Conservation (phyloP, 2,113 vertebrate species). For the Meleagris gallopavo region DNA sequence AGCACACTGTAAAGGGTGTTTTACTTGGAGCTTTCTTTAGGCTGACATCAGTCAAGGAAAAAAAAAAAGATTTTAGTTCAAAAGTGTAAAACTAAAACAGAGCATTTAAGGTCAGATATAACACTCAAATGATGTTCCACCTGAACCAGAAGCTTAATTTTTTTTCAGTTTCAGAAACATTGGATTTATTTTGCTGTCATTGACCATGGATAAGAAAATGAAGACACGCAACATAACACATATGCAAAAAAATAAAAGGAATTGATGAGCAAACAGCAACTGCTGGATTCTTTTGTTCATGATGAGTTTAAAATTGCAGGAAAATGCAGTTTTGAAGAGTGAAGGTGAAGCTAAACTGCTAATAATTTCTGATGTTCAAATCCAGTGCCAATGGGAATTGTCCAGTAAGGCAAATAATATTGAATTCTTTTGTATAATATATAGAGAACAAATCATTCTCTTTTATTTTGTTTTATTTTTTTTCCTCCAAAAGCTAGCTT, state of each 20-base stretch:
- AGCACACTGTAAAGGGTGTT: slow-evolving; percentile 72
- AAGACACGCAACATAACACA: not conserved
- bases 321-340: not conserved
- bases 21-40: slow-evolving; percentile 67
- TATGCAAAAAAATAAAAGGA: not conserved
- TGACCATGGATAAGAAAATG: slow-evolving; percentile 53
- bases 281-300: not conserved
- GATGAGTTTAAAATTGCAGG: not conserved
- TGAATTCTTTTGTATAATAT: not conserved
- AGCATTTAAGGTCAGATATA: slow-evolving; percentile 52
- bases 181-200: slow-evolving; percentile 65
- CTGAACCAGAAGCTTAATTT: slow-evolving; percentile 35
- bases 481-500: slow-evolving; percentile 15
- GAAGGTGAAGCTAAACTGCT: not conserved
- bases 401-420: not conserved
- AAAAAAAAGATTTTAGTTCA: slow-evolving; percentile 66
- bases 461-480: not conserved
- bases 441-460: not conserved
- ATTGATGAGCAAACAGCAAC: not conserved
- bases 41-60: slow-evolving; percentile 70
- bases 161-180: slow-evolving; percentile 67
- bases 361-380: slow-evolving; percentile 19
- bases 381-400: not conserved
- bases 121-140: not conserved
- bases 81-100: slow-evolving; percentile 74